These are phyloP conservation scores for Istiophorus platypterus DNA, from an alignment of 2,113 vertebrate genomes.

Conservation along the genomic window DNA sequence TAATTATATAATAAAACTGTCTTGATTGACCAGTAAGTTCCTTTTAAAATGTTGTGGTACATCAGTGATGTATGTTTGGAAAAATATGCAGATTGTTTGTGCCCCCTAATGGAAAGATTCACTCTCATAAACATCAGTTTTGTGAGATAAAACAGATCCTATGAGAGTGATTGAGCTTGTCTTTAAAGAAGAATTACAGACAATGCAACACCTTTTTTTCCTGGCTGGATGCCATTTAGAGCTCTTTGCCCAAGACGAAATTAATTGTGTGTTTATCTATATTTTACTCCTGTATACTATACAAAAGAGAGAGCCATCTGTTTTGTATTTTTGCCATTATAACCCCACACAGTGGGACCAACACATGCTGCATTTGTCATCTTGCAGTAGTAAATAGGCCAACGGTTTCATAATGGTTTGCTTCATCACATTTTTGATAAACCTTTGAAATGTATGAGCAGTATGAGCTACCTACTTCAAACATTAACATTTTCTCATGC, in stretches of 20 bases:
- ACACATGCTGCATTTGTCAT: neutral
- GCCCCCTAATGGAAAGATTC: conserved; percentile 60
- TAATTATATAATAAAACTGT: neutral
- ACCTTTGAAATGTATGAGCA: neutral
- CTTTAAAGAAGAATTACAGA: neutral
- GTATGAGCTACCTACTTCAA: neutral
- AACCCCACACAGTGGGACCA: neutral
- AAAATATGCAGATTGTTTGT: conserved; percentile 39
- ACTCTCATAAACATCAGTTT: conserved; percentile 5
- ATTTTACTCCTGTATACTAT: neutral
- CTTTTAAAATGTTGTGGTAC: conserved; percentile 17
- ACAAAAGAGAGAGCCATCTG: neutral
- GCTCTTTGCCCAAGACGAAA: conserved; percentile 6
- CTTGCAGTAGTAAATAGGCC: conserved; percentile 3
- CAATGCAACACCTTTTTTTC: neutral
- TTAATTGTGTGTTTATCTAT: neutral
- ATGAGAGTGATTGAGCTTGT: neutral
- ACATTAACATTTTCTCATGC: neutral
- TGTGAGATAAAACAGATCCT: conserved; percentile 22
- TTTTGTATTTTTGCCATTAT: conserved; percentile 13
- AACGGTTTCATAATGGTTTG: neutral
- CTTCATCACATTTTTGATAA: neutral
- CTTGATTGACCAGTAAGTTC: conserved; percentile 30
- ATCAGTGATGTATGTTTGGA: neutral
- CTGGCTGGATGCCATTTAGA: neutral